A percentile compares a stretch with the other conserved stretches of the same genome.
phyloP scores from a whole-genome alignment of 2,888 invertebrate species.

The Isoperla grammatica region DNA sequence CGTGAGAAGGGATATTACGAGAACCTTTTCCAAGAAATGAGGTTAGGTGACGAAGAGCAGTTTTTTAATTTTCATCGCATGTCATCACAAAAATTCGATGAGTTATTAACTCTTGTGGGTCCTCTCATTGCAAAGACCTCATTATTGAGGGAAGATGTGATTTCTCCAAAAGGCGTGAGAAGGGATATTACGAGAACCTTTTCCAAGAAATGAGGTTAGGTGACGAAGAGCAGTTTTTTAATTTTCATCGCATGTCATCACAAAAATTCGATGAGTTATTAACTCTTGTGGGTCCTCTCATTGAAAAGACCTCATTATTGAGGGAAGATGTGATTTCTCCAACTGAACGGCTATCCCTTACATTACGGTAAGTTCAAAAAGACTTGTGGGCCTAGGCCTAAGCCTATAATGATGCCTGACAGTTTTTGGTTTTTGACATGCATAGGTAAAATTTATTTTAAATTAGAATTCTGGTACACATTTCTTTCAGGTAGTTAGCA shows the following conservation, averaged over 20 bases:
- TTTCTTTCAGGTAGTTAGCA: conserved; percentile 13
- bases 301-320: not conserved
- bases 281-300: not conserved
- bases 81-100: too few relatives aligned
- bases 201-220: conserved; percentile 5
- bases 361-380: not conserved
- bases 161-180: not conserved
- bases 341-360: not conserved
- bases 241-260: not conserved
- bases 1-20: not conserved
- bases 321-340: not conserved
- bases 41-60: not conserved
- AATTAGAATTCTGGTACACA: too few relatives aligned
- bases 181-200: not conserved
- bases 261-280: not conserved
- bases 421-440: not conserved
- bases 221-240: not conserved
- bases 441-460: not conserved
- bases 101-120: too few relatives aligned
- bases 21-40: conserved; percentile 1
- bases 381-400: not conserved
- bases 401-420: not conserved
- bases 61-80: conserved; percentile 5
- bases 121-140: too few relatives aligned
- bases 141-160: too few relatives aligned